A percentile compares a stretch with the other conserved stretches of the same genome.
phyloP scores from a whole-genome alignment of 2,888 invertebrate species.

The Halocaridina rubra region DNA sequence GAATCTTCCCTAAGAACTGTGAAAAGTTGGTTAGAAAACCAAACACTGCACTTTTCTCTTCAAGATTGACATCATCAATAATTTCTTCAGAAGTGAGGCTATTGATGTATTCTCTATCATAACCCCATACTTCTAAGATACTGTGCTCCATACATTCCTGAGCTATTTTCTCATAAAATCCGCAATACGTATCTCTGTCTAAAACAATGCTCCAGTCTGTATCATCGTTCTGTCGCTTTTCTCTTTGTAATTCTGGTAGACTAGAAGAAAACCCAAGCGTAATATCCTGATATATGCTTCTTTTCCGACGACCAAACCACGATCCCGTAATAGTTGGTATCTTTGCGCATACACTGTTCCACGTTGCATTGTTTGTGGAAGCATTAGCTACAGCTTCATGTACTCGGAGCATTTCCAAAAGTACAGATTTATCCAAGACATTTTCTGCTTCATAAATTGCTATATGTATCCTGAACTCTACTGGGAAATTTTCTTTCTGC shows the following conservation, averaged over 20 bases:
- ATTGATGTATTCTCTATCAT: conserved; percentile 72
- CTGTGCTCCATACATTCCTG: conserved; percentile 71
- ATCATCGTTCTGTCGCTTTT: conserved; percentile 20
- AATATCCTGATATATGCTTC: conserved; percentile 1
- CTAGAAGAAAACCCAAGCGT: not conserved
- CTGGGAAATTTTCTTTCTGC: conserved; percentile 55
- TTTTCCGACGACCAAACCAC: conserved; percentile 48
- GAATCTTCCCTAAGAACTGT: conserved; percentile 34
- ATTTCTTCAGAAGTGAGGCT: conserved; percentile 75
- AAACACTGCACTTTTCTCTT: conserved; percentile 74
- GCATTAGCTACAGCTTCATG: conserved; percentile 54
- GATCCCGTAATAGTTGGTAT: conserved; percentile 35
- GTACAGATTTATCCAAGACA: conserved; percentile 45
- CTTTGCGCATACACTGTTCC: conserved; percentile 52
- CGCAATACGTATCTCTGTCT: conserved; percentile 38
- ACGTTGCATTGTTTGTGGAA: conserved; percentile 30
- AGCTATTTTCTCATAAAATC: conserved; percentile 25
- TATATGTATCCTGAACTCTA: conserved; percentile 41
- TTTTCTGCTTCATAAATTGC: conserved; percentile 59
- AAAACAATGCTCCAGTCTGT: conserved; percentile 43
- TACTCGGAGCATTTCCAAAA: conserved; percentile 51
- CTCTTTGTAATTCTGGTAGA: not conserved
- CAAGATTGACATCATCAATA: conserved; percentile 74
- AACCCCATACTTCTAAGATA: conserved; percentile 80
- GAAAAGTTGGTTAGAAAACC: conserved; percentile 76